A percentile compares a stretch with the other conserved stretches of the same genome.
Evolutionary conservation across 2,888 invertebrate species (phyloP).

Genomic region (Argynnis bischoffii): DNA sequence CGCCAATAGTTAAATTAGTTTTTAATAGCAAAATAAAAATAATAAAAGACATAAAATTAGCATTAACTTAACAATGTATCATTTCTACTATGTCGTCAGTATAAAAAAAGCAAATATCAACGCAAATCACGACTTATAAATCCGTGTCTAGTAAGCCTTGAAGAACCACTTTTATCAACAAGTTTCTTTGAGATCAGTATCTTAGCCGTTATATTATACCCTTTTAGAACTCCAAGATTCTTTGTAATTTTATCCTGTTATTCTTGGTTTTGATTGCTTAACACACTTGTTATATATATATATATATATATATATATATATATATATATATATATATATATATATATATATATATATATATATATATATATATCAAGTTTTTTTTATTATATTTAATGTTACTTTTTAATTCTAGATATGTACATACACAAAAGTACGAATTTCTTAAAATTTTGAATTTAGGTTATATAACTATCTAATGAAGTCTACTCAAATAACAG

Average conservation of each 20-base stretch:
- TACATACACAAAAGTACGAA: too few species aligned
- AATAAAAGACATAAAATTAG: neutral
- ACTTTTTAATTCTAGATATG: too few species aligned
- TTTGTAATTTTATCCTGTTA: constrained; percentile 7
- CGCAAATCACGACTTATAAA: constrained; percentile 43
- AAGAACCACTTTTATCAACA: constrained; percentile 35
- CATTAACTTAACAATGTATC: constrained; percentile 5
- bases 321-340: neutral
- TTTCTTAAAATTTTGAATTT: too few species aligned
- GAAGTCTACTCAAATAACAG: too few species aligned
- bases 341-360: neutral
- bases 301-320: neutral
- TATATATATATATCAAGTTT: neutral
- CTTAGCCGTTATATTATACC: neutral
- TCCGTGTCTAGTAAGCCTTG: constrained; percentile 45
- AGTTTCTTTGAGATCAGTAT: constrained; percentile 35
- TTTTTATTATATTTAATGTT: too few species aligned
- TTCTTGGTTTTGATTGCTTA: constrained; percentile 3
- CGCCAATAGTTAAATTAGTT: too few species aligned
- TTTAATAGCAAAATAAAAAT: neutral
- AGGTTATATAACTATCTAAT: too few species aligned
- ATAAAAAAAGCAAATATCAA: constrained; percentile 23
- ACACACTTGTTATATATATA: neutral
- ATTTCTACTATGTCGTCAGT: neutral
- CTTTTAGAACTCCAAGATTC: constrained; percentile 14